Base-by-base conservation (phyloP, 2,888 invertebrate species). In the Microctonus aethiopoides region DNA sequence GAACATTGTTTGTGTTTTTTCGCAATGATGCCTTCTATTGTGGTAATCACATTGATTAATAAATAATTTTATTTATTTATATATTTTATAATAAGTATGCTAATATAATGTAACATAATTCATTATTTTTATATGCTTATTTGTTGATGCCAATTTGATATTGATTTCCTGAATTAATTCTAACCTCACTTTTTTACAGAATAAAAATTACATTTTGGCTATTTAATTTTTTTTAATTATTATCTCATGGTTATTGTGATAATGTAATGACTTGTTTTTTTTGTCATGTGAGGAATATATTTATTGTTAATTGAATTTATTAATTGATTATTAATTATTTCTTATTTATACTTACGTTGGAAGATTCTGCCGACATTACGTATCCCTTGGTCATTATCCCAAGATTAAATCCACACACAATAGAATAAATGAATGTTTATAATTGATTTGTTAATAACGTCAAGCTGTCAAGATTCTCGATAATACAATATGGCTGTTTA, bases 11-110 rank as follows among this genome's bases (percentile, higher is more conserved):
- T 75, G 72, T 75, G 75, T 75, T 70, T 46, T 63, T 75, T 72
- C 54, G 72, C 73, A 72, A 77, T 76, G 77, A 73, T 76, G 16
- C 76, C 76, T 62, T 71, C 76, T 46, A 77, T 75, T 56, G 77
- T 78, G 77, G 77, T 78, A 78, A 77, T 74, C 70, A 70, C 20
- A 46, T 56, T 54, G 26, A 51, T 34, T 56, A 69, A 41, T 11
- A 64, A 65, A 52, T 39, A 41, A 67, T 72, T 67, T 70, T 29
- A 29, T 29, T 29, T 29, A 29, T 7, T 7, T 29, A 7, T 29
- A 29, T 29, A 29, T 29, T n/a, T n/a, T n/a, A n/a, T n/a, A n/a
- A n/a, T n/a, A n/a, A n/a, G n/a, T n/a, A n/a, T n/a, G n/a, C n/a
- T n/a, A n/a, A n/a, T n/a, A n/a, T n/a, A n/a, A n/a, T n/a, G n/a